phyloP scores from a whole-genome alignment of 2,797 vertebrate species.

The Heteromormyrus szaboi region DNA sequence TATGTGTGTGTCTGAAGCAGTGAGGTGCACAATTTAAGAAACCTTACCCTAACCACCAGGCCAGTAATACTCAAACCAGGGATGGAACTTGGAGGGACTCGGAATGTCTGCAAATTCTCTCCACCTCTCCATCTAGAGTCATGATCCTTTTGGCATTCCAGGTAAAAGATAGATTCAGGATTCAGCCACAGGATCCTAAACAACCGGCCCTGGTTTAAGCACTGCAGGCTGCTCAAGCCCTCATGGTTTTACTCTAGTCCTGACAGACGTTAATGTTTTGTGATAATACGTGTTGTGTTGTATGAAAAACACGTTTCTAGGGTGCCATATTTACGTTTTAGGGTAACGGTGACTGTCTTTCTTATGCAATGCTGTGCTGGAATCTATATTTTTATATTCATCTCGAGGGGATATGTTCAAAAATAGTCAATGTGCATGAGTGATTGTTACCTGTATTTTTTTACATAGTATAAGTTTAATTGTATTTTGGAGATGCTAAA shows the following conservation, averaged over 20 bases:
- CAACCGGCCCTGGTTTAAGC: not conserved
- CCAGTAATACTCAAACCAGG: not conserved
- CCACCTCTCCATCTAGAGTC: not conserved
- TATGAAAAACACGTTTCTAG: constrained; percentile 27
- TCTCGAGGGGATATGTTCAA: constrained; percentile 62
- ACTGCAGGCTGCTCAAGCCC: not conserved
- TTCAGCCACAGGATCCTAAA: not conserved
- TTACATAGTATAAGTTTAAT: constrained; percentile 34
- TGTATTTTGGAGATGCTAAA: constrained; percentile 48
- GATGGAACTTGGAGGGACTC: not conserved
- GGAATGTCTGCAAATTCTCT: not conserved
- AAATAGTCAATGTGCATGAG: constrained; percentile 29
- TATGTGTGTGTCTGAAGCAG: constrained; percentile 27
- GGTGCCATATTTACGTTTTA: constrained; percentile 35
- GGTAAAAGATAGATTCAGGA: not conserved
- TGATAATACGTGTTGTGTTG: constrained; percentile 36
- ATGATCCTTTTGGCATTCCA: not conserved
- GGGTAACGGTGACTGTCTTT: constrained; percentile 51
- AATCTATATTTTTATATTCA: constrained; percentile 73
- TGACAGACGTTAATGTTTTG: constrained; percentile 29
- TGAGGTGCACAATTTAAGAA: constrained; percentile 15
- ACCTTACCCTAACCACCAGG: not conserved
- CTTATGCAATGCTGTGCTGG: constrained; percentile 70
- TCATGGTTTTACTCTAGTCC: not conserved
- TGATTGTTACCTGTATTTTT: constrained; percentile 45